These are phyloP conservation scores for Asarcornis scutulata DNA, from an alignment of 2,113 vertebrate genomes.

Conservation along the genomic window DNA sequence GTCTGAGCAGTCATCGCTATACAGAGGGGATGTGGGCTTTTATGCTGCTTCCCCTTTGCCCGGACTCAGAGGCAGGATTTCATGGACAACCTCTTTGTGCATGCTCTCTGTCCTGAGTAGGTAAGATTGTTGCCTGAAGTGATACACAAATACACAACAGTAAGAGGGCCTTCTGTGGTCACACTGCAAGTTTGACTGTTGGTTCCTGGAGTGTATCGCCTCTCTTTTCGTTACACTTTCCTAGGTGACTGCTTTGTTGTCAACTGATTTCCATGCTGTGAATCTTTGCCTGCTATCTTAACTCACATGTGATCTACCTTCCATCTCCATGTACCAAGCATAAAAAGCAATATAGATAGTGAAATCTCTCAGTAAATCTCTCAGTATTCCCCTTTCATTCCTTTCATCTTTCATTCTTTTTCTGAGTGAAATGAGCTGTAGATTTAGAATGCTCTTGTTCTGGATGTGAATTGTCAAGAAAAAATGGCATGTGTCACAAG, in stretches of 20 bases:
- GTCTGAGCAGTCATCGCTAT: neutral
- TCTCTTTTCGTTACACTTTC: neutral
- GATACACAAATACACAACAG: neutral
- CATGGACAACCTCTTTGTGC: neutral
- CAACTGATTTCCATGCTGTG: slow-evolving; percentile 41
- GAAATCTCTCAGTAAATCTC: neutral
- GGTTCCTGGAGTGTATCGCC: slow-evolving; percentile 7
- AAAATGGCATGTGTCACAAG: slow-evolving; percentile 11
- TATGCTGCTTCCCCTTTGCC: neutral
- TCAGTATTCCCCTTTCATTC: neutral
- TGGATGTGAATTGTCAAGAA: slow-evolving; percentile 29
- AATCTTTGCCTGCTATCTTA: slow-evolving; percentile 42
- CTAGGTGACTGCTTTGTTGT: slow-evolving; percentile 25
- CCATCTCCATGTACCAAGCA: neutral
- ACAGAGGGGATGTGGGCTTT: neutral
- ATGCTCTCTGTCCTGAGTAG: slow-evolving; percentile 13
- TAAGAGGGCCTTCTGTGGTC: neutral
- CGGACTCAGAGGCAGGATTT: slow-evolving; percentile 47
- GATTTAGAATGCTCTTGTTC: neutral
- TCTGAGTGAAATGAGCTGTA: slow-evolving; percentile 37
- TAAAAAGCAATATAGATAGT: neutral
- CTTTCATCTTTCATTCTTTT: slow-evolving; percentile 10
- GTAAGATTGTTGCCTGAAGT: slow-evolving; percentile 1
- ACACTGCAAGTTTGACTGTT: neutral
- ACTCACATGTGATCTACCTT: slow-evolving; percentile 14